Conservation (phyloP, 2,888 invertebrate species). For the Apodemia zela region DNA sequence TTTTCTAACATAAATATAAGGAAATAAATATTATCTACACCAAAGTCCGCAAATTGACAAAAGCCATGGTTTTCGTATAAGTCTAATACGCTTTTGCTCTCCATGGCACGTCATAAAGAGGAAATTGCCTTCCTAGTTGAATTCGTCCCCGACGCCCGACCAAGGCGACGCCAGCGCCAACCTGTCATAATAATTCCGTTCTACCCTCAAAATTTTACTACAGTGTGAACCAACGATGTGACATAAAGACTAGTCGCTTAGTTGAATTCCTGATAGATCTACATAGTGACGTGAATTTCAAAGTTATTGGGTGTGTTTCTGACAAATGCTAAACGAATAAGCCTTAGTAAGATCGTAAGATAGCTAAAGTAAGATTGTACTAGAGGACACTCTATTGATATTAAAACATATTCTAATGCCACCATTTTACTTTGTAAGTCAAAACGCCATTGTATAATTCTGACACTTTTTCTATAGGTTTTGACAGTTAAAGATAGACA, state of each 20-base stretch:
- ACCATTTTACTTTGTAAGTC: no score
- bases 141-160: constrained; percentile 52
- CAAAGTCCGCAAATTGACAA: neutral
- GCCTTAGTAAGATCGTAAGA: no score
- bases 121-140: constrained; percentile 74
- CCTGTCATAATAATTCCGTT: constrained; percentile 53
- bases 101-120: constrained; percentile 65
- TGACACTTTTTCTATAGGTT: no score
- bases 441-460: no score
- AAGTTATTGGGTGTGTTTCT: no score
- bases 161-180: constrained; percentile 46
- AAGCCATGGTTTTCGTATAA: constrained; percentile 2
- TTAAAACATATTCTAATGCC: no score
- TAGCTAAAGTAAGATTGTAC: no score
- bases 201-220: constrained; percentile 60
- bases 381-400: no score
- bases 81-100: constrained; percentile 49
- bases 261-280: constrained; percentile 32
- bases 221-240: constrained; percentile 44
- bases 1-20: neutral
- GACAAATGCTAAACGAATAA: neutral
- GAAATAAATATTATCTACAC: neutral
- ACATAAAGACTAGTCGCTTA: constrained; percentile 29
- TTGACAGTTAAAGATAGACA: no score
- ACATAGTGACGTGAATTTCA: constrained; percentile 27